Evolutionary conservation across 2,888 invertebrate genomes (phyloP), one percentile per base, ranked within the genome.

Genomic region (Tenthredo mesomela): DNA sequence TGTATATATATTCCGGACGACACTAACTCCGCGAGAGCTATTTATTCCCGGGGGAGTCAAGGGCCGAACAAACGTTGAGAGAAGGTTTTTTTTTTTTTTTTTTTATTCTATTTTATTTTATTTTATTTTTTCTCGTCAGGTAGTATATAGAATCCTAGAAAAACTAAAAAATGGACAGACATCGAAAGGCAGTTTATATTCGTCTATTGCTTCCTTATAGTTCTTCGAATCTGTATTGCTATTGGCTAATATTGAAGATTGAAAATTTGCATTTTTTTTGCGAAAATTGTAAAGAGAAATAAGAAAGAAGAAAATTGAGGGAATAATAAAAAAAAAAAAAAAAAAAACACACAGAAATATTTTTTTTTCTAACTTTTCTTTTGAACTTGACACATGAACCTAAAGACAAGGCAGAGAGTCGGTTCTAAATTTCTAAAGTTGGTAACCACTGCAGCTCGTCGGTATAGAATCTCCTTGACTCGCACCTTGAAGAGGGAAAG

Each of bases 401-500:
- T 73, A 12, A 43, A 40, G 43, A 15, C 54, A 25, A 21, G 21
- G 43, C 37, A 10, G 5, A 7, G 6, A 10, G 10, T 43, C n/a
- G 7, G 40, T 10, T 43, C 10, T 9, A n/a, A 77, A 77, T 50
- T 7, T 18, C 15, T 29, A 21, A 33, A 77, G 77, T 77, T 77
- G 77, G 50, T 54, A 54, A 77, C 77, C 77, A 77, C 77, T 77
- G 89, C 87, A 87, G 87, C 84, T 58, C 70, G 75, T 29, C 61
- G 61, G 40, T 37, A 54, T n/a, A 85, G 84, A 77, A 75, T 12
- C 67, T 84, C 83, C 83, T 84, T 50, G 71, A 50, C 54, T 54
- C 40, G 47, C 75, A 84, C 77, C 77, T 77, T 84, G 82, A 82
- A 80, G 88, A 87, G 88, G 87, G 88, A 89, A 89, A 90, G 90